phyloP scores from a whole-genome alignment of 1,140 invertebrate genomes.

The Acarapis woodi region DNA sequence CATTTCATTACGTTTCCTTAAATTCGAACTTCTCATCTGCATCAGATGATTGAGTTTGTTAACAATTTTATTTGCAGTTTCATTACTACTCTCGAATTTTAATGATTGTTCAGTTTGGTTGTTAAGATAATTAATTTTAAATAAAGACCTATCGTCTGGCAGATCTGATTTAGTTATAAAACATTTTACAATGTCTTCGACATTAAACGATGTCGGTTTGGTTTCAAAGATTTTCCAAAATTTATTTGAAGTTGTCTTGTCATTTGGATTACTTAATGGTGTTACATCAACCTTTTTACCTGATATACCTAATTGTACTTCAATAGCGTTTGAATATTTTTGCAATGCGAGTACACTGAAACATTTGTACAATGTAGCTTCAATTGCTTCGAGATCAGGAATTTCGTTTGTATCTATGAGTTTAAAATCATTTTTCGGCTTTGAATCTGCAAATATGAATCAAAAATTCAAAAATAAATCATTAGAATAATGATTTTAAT shows the following conservation, averaged over 20 bases:
- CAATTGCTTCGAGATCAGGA: conserved; percentile 29
- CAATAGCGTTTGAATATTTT: conserved; percentile 43
- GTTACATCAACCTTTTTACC: conserved; percentile 72
- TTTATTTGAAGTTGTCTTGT: conserved; percentile 30
- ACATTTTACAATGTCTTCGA: conserved; percentile 54
- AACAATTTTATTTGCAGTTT: conserved; percentile 44
- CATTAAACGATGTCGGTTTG: conserved; percentile 39
- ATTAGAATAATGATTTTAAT: neutral
- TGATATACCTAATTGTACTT: conserved; percentile 55
- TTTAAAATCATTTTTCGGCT: neutral
- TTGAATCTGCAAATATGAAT: neutral
- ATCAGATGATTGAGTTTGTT: conserved; percentile 60
- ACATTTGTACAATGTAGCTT: conserved; percentile 51
- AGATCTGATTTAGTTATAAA: neutral
- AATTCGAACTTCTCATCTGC: conserved; percentile 40
- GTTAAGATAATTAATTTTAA: neutral
- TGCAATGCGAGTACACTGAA: conserved; percentile 46
- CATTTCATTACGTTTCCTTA: no score
- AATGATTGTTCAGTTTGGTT: conserved; percentile 32
- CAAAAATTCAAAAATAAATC: neutral
- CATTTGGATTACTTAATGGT: no score
- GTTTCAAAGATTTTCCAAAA: conserved; percentile 31
- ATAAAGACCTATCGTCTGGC: conserved; percentile 18
- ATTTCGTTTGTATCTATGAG: neutral
- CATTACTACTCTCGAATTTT: conserved; percentile 49